Base-by-base conservation (phyloP, 2,113 vertebrate genomes). In the Hystrix brachyura region DNA sequence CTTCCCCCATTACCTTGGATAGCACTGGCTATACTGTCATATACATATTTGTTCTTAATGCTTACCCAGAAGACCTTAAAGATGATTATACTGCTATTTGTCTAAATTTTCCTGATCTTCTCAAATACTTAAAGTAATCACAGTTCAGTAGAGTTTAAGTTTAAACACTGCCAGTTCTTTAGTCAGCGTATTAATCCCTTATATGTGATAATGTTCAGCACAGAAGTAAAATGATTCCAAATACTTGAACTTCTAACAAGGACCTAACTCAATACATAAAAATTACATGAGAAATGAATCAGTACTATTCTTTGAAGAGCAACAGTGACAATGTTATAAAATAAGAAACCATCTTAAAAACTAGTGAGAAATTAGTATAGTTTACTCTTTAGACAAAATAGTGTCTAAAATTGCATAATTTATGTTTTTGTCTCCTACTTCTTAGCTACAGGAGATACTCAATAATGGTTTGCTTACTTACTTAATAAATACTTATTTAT, bases 81-180 rank as follows among this genome's bases (percentile, higher is more conserved):
- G 86, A 88, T 90, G 18, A 85, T 53, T 94, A 51, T 64, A 34
- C 25, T 91, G 32, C 14, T 76, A 82, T 67, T 34, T 85, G 46
- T 55, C n/a, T 95, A 87, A 83, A 59, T 74, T 81, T 78, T 91
- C 60, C 76, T 93, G 48, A 95, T 89, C 90, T 29, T 87, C 21
- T 95, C n/a, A 95, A 88, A 65, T 51, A 94, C 84, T 94, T 59
- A 94, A 76, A 53, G 29, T 87, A 81, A 93, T 72, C 55, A 90
- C 29, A 82, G n/a, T 9, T 92, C n/a, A 48, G 71, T 15, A 93
- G 7, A 62, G 91, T 43, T 15, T 76, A 83, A 64, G 10, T 71
- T 93, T 93, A 96, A 87, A 60, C 3, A 5, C 1, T 94, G 48
- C 29, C 34, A 60, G 34, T 88, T 95, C 46, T 87, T 89, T 32